Base-by-base conservation (phyloP, 2,113 vertebrate species). In the Oreochromis tanganicae region DNA sequence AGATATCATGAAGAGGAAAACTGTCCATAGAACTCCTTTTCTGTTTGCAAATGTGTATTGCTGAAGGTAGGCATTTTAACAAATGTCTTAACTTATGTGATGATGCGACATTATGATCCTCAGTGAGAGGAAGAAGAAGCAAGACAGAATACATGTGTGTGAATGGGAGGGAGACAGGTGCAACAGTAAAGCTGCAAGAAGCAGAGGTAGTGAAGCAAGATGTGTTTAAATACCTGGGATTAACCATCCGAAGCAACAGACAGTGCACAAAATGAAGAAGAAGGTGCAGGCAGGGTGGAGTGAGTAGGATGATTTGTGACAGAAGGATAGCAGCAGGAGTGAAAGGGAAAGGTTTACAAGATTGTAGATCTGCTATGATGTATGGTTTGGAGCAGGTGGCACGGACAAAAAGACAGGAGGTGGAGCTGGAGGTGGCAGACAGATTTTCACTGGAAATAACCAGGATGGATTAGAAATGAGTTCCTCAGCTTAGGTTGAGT, bases 71-170 rank as follows among this genome's bases (percentile, higher is more conserved):
- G n/a, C 0, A 68, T 41, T 68, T 68, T 5, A 68, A 68, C 63
- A 1, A 59, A 32, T 1, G 27, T 32, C 56, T 32, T 59, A 59
- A 59, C 17, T 1, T n/a, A 0, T 66, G 36, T 21, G 0, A 11
- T 68, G 19, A 68, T 68, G 6, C 0, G 0, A 0, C 17, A 63
- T 36, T 36, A 6, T 63, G 59, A 36, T 63, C 59, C 9, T 34
- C 32, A 63, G 59, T 63, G 32, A 63, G 9, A 19, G 17, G 29
- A 66, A 12, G 6, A 66, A 66, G 32, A 3, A 66, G 61, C 17
- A 12, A 46, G 11, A 46, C 43, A 13, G 43, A 46, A 66, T 66
- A 36, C 10, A 13, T 21, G 19, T 21, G 11, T 21, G 63, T 68
- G 19, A 68, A 63, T 63, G 59, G 29, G 9, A 38, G 19, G 34